These are phyloP conservation scores for Cladorhizidae sp. DNA, from an alignment of 37 sponge, comb jelly and placozoan species.

Conservation along the genomic window DNA sequence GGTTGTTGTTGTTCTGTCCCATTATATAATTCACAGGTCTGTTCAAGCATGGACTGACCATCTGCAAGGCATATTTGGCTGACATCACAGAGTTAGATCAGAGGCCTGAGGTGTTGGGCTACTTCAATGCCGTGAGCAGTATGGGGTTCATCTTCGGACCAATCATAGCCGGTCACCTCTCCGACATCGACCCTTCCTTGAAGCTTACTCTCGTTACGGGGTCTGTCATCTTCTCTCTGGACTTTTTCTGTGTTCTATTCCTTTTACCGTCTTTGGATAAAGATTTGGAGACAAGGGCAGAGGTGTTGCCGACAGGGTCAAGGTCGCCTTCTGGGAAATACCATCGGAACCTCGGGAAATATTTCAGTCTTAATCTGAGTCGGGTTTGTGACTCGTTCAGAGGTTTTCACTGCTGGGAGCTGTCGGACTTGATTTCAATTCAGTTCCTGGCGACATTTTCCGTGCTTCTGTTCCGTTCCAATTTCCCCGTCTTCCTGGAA, in stretches of 20 bases:
- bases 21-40: too few relatives aligned
- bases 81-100: constrained; percentile 50
- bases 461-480: constrained; percentile 61
- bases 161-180: constrained; percentile 59
- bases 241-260: neutral
- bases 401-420: constrained; percentile 34
- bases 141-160: constrained; percentile 82
- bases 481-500: constrained; percentile 64
- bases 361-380: neutral
- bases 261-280: neutral
- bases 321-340: neutral
- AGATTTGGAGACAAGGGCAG: neutral
- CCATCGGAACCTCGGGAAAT: neutral
- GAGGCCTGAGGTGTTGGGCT: constrained; percentile 39
- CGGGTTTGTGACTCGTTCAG: constrained; percentile 6
- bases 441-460: constrained; percentile 55
- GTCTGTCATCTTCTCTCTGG: neutral
- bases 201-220: constrained; percentile 18
- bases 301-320: neutral
- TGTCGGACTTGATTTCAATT: constrained; percentile 37
- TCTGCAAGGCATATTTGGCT: constrained; percentile 55
- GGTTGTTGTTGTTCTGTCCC: neutral
- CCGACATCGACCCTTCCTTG: constrained; percentile 60
- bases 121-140: constrained; percentile 58
- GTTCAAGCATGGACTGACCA: constrained; percentile 70